phyloP scores from a whole-genome alignment of 2,797 vertebrate species.

The Cirrhinus mrigala region DNA sequence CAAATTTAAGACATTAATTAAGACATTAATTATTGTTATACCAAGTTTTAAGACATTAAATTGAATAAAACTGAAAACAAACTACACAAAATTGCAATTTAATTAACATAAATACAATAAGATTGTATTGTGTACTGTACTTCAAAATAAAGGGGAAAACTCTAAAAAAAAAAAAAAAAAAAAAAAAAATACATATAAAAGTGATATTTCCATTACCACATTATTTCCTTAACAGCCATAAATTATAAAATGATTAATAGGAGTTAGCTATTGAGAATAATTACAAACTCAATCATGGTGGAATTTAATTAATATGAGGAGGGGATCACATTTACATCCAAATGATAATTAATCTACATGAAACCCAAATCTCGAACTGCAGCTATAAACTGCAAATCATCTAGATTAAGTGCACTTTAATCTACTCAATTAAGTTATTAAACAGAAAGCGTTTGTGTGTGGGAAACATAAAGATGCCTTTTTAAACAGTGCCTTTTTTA shows the following conservation, averaged over 20 bases:
- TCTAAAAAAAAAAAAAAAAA: not conserved
- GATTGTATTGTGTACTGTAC: no score
- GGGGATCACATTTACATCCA: conserved; percentile 5
- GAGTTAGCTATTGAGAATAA: conserved; percentile 1
- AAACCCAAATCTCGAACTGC: not conserved
- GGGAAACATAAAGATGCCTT: not conserved
- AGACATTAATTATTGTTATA: no score
- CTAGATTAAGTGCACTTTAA: not conserved
- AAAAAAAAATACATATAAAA: not conserved
- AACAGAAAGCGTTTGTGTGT: not conserved
- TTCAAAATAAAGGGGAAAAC: not conserved
- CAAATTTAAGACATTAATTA: not conserved
- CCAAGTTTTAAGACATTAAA: not conserved
- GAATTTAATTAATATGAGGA: conserved; percentile 1
- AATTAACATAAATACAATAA: not conserved
- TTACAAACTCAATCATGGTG: not conserved
- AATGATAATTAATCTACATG: conserved; percentile 15
- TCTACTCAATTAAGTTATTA: not conserved
- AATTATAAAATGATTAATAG: conserved; percentile 3
- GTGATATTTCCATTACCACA: conserved; percentile 2
- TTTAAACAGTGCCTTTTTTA: not conserved
- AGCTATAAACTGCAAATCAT: not conserved
- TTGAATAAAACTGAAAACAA: not conserved
- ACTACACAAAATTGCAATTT: not conserved
- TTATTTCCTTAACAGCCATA: conserved; percentile 12